Percentiles rank a stretch among this genome's conserved stretches.
phyloP scores from a whole-genome alignment of 2,113 vertebrate genomes.

The Mugil cephalus region DNA sequence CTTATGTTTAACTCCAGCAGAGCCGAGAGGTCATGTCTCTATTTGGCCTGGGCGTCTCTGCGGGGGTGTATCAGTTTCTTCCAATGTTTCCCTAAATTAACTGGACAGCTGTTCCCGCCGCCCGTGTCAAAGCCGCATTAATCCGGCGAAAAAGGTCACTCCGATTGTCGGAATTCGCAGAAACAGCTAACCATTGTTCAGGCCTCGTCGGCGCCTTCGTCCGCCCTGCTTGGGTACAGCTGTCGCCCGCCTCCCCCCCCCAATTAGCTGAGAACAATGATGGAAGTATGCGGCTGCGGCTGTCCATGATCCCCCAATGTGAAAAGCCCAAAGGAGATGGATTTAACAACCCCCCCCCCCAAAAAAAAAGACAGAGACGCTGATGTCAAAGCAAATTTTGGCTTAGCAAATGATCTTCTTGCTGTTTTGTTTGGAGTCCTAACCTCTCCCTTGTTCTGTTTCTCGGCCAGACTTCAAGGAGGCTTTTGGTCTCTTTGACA shows the following conservation, averaged over 20 bases:
- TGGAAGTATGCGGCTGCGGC: constrained; percentile 3
- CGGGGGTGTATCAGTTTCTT: constrained; percentile 74
- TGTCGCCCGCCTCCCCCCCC: constrained; percentile 42
- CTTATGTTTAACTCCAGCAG: constrained; percentile 45
- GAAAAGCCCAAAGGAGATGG: constrained; percentile 10
- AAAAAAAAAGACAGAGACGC: no score
- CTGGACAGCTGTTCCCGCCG: constrained; percentile 66
- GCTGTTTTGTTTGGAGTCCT: background rate
- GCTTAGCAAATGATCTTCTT: no score
- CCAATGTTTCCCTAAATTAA: constrained; percentile 14
- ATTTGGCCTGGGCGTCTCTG: constrained; percentile 68
- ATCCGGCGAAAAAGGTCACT: constrained; percentile 73
- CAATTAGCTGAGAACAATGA: constrained; percentile 49
- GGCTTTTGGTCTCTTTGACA: constrained; percentile 98
- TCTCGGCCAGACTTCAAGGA: constrained; percentile 94
- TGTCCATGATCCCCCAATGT: constrained; percentile 30
- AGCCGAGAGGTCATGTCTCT: constrained; percentile 51
- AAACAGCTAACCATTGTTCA: constrained; percentile 56
- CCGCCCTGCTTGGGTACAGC: constrained; percentile 50
- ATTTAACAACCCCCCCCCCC: background rate
- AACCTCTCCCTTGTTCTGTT: background rate
- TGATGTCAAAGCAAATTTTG: no score
- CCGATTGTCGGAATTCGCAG: constrained; percentile 48
- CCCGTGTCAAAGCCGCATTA: constrained; percentile 51
- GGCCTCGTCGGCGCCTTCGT: background rate